Evolutionary conservation across 1,140 invertebrate genomes (phyloP), one percentile per base, ranked within the genome.

Genomic region (Phortica variegata): DNA sequence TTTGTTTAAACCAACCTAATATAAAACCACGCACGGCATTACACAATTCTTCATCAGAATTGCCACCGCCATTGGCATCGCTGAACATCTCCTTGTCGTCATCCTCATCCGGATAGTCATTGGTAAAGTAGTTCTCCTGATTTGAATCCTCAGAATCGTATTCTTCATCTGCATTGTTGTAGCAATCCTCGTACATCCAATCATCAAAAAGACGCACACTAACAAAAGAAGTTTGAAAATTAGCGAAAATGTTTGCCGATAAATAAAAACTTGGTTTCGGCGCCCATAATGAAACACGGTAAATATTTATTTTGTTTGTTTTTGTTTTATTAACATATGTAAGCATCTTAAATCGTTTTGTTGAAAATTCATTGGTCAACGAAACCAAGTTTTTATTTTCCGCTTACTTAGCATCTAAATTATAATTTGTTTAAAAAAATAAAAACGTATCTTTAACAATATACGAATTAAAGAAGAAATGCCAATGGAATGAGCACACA

Each of bases 81-180:
- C 32, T 33, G 39, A 47, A 33, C 13, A 47, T 6, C 51, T 42
- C 17, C 70, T 62, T 68, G 59, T 63, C 50, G n/a, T 75, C 71
- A 16, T 75, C 77, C 8, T 77, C 77, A 56, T 82, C 80, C 3
- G 80, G 80, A 58, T 82, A 82, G 50, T 82, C 80, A 29, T 82
- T 82, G 47, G 60, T 65, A 58, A 75, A 79, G 50, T 81, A 77
- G 12, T 78, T 79, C 54, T 82, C 81, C 19, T 77, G 73, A 68
- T 82, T 82, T 4, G 79, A 80, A 56, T 82, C 80, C 16, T 80
- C 77, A 1, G 72, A 75, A 12, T 79, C 79, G 7, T 71, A 61
- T 2, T 66, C 59, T 13, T 57, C 60, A 2, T 66, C 56, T 15
- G 53, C 43, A 16, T 75, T 72, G 0, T 61, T 65, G 43, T 63